Percentiles rank a stretch among this genome's conserved stretches.
Conservation (phyloP, 2,797 vertebrate species). For the Crotalus adamanteus region DNA sequence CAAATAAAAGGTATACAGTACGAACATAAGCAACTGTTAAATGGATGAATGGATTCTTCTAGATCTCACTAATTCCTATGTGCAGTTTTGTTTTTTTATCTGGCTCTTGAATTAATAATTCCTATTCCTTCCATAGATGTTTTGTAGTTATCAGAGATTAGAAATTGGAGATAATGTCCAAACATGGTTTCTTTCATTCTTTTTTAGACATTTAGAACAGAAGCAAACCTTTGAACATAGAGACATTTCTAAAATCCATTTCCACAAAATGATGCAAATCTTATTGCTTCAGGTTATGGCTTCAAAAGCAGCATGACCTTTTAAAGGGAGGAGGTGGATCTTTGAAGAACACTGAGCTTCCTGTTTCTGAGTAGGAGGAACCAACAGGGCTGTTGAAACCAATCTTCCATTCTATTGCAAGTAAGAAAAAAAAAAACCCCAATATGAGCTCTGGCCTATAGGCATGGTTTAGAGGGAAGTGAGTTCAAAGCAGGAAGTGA, state of each 20-base stretch:
- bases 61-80: neutral
- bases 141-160: conserved; percentile 9
- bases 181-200: conserved; percentile 50
- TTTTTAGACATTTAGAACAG: conserved; percentile 47
- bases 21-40: neutral
- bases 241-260: conserved; percentile 55
- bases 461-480: neutral
- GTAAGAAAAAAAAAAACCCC: no score
- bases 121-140: conserved; percentile 43
- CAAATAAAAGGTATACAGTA: neutral
- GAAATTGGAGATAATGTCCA: neutral
- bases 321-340: conserved; percentile 50
- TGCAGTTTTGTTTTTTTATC: conserved; percentile 23
- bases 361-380: conserved; percentile 54
- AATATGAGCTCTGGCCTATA: neutral
- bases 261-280: conserved; percentile 30
- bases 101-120: conserved; percentile 32
- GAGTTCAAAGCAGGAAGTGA: conserved; percentile 4
- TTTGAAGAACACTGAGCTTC: conserved; percentile 61
- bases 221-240: conserved; percentile 41
- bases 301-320: conserved; percentile 60
- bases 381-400: conserved; percentile 1
- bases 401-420: neutral
- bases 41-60: neutral
- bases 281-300: conserved; percentile 52